Evolutionary conservation across 2,888 invertebrate species (phyloP), one percentile per base, ranked within the genome.

Genomic region (Apoderus coryli): DNA sequence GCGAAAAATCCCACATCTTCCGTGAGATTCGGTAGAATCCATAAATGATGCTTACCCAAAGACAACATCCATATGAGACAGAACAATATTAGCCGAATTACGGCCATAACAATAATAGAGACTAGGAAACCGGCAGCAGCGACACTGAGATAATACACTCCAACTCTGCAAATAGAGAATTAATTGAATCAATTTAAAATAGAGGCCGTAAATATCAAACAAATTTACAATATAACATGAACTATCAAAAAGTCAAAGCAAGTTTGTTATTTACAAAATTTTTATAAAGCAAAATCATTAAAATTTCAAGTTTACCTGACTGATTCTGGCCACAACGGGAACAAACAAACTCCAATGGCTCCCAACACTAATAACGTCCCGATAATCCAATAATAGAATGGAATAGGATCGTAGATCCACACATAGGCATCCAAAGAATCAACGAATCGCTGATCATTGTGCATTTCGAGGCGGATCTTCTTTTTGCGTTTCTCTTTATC

Each of bases 1-100:
- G 95, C 95, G 43, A 96, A 80, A 67, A 99, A 92, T 30, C 98
- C 95, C 14, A 96, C 96, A 54, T 99, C 98, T 59, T 96, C 98
- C 0, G 93, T 93, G 24, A 99, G 66, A 63, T 99, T 99, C n/a
- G 98, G 98, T 47, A 99, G 69, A 40, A 99, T 70, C 96, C 98
- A 98, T 41, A 99, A 69, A 54, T 95, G 90, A 57, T 95, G 85
- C 47, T 80, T 72, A 4, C 95, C 86, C 35, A 86, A 64, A 0
- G 92, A 86, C 10, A 81, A 46, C 6, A 78, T 53, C 93, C 95
- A 98, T 11, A 98, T 74, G 5, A 80, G 51, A 44, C 86, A 86
- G 64, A 96, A 99, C 29, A 98, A 69, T 33, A 96, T 75, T 38
- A 89, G 66, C 31, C 96, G 78, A 12, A 95, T 65, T 13, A 93